Evolutionary conservation across 2,888 invertebrate species (phyloP).

Genomic region (Amphipyra tragopoginis): DNA sequence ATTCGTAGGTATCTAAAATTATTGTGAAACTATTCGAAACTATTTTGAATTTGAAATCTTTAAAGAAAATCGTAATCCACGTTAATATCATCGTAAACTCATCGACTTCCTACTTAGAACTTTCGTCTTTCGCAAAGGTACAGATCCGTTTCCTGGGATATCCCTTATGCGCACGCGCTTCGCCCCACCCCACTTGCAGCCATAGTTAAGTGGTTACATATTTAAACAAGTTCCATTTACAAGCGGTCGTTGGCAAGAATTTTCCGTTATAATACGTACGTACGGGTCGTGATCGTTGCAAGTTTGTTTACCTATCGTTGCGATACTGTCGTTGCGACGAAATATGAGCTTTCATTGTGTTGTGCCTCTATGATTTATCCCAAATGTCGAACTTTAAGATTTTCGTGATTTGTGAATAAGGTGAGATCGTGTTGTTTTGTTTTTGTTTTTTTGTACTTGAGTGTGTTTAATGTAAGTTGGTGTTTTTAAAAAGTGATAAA

Average conservation of each 20-base stretch:
- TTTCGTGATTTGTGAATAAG: constrained; percentile 50
- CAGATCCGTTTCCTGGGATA: constrained; percentile 83
- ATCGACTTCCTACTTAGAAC: constrained; percentile 83
- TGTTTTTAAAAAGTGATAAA: background rate
- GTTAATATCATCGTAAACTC: constrained; percentile 60
- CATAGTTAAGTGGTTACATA: constrained; percentile 79
- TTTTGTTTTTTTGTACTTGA: constrained; percentile 3
- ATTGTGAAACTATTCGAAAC: constrained; percentile 4
- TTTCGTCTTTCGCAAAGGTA: constrained; percentile 82
- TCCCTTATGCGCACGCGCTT: constrained; percentile 69
- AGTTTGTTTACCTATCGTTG: constrained; percentile 46
- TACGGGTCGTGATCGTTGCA: constrained; percentile 35
- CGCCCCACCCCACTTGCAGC: constrained; percentile 72
- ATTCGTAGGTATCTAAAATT: background rate
- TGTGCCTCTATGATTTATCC: constrained; percentile 38
- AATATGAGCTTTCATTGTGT: constrained; percentile 48
- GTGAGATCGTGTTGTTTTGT: constrained; percentile 52
- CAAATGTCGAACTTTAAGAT: constrained; percentile 37
- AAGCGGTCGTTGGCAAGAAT: constrained; percentile 78
- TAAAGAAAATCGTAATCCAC: constrained; percentile 54
- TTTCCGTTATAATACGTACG: constrained; percentile 59
- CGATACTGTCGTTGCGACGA: constrained; percentile 28
- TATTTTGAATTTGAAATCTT: background rate
- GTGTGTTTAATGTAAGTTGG: background rate
- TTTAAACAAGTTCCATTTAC: constrained; percentile 83